phyloP scores from a whole-genome alignment of 2,888 invertebrate species.

The Sacculina carcini region DNA sequence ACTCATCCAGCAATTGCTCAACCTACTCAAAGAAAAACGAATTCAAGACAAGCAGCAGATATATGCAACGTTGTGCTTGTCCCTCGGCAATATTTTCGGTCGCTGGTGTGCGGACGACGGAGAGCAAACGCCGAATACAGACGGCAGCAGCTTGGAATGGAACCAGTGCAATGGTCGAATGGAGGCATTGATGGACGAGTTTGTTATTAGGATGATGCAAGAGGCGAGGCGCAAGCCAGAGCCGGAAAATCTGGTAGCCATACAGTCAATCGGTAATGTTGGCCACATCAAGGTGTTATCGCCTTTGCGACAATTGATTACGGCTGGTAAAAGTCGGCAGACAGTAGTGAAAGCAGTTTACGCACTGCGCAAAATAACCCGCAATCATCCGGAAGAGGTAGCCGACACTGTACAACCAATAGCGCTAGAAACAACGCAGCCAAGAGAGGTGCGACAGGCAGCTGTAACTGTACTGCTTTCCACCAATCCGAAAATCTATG shows the following conservation, averaged over 20 bases:
- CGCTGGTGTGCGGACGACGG: no score
- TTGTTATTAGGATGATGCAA: no score
- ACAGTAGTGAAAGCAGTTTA: slow-evolving; percentile 18
- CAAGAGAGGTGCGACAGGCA: slow-evolving; percentile 18
- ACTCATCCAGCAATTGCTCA: slow-evolving; percentile 17
- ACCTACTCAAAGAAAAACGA: background rate
- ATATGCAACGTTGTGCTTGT: background rate
- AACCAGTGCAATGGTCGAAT: no score
- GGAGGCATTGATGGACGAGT: no score
- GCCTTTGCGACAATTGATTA: slow-evolving; percentile 15
- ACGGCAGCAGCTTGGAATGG: no score
- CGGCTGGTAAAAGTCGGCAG: slow-evolving; percentile 13
- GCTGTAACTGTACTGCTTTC: slow-evolving; percentile 18
- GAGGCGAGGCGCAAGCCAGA: background rate
- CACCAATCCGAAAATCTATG: slow-evolving; percentile 16
- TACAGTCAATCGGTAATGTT: slow-evolving; percentile 20
- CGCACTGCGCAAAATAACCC: slow-evolving; percentile 17
- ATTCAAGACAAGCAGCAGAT: background rate
- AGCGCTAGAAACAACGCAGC: background rate
- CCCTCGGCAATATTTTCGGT: background rate
- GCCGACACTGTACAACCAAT: slow-evolving; percentile 7
- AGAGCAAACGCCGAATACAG: no score
- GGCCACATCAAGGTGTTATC: slow-evolving; percentile 17
- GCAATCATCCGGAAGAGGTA: slow-evolving; percentile 11
- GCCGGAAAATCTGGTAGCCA: slow-evolving; percentile 13